Base-by-base conservation (phyloP, 2,113 vertebrate species). In the Aix galericulata region DNA sequence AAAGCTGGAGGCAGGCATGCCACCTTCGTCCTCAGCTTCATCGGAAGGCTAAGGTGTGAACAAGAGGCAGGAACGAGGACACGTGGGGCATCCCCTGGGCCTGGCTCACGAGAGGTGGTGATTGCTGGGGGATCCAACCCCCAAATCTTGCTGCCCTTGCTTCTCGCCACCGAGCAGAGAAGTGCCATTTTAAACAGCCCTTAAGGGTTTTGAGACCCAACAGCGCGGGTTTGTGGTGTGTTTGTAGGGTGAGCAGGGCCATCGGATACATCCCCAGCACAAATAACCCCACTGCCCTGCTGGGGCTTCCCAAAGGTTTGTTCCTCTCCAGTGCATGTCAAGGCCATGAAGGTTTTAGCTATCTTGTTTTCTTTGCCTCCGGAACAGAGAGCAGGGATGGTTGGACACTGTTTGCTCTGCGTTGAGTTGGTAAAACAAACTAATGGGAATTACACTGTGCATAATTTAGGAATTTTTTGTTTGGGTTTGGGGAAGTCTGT, bases 91-190 rank as follows among this genome's bases (percentile, higher is more conserved):
- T 66, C 58, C 2, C 32, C n/a, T 80, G 62, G 55, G 50, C 42
- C 27, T 34, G 8, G 62, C 50, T 67, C 40, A 40, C 5, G 40
- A 40, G 40, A 13, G 40, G 40, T 40, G 40, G 40, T 40, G 42
- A 29, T 15, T 34, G 38, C 71, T 32, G 53, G 7, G 40, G 42
- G 40, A 55, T 38, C 62, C 42, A 20, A 6, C 34, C 42, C n/a
- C 29, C 17, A 2, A 14, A 0, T 0, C 58, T n/a, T 69, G 31
- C 4, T n/a, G 20, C 3, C 0, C 10, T 32, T 17, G n/a, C 48
- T 71, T 72, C 79, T 69, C 0, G 1, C 13, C 56, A 2, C 20
- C 27, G 9, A 26, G 42, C 23, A 8, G 42, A 42, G 46, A 25
- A 8, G 13, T 29, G 31, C 40, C 20, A 27, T 82, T 83, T 73